phyloP scores from a whole-genome alignment of 2,888 invertebrate genomes.

The Unio delphinus region DNA sequence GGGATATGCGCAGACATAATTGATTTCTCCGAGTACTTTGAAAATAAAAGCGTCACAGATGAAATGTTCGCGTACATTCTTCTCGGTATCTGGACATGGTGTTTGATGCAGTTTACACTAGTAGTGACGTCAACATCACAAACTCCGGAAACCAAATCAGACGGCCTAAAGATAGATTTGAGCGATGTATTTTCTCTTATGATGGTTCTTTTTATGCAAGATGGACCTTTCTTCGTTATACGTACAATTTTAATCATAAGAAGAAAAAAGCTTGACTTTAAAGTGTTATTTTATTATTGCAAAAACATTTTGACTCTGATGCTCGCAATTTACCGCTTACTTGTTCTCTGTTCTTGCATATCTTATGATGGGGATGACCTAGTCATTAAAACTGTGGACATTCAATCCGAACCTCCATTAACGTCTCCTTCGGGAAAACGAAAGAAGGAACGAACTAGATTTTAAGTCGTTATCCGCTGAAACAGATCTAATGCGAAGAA shows the following conservation, averaged over 20 bases:
- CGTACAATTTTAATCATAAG: conserved; percentile 21
- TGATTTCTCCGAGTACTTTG: conserved; percentile 31
- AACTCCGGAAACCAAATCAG: conserved; percentile 1
- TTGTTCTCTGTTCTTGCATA: conserved; percentile 24
- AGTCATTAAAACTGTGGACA: conserved; percentile 1
- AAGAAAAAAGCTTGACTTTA: conserved; percentile 13
- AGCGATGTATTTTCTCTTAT: conserved; percentile 25
- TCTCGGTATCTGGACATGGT: conserved; percentile 29
- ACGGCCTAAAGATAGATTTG: conserved; percentile 2
- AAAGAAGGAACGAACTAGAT: no score
- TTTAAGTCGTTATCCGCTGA: no score
- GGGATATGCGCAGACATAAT: conserved; percentile 34
- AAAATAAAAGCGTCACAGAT: conserved; percentile 8
- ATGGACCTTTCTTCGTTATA: conserved; percentile 26
- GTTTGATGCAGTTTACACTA: conserved; percentile 31
- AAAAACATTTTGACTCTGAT: conserved; percentile 29
- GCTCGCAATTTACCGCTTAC: conserved; percentile 23
- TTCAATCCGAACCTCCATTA: no score
- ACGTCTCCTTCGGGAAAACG: no score
- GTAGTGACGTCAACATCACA: conserved; percentile 25
- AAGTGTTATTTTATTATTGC: conserved; percentile 29
- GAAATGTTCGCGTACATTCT: conserved; percentile 9
- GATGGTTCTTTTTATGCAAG: conserved; percentile 39
- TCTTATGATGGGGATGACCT: conserved; percentile 29
- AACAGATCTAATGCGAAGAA: no score